Percentiles rank a stretch among this genome's conserved stretches.
Evolutionary conservation across 2,888 invertebrate species (phyloP).

Genomic region (Sinopyrophorus schimmeli): DNA sequence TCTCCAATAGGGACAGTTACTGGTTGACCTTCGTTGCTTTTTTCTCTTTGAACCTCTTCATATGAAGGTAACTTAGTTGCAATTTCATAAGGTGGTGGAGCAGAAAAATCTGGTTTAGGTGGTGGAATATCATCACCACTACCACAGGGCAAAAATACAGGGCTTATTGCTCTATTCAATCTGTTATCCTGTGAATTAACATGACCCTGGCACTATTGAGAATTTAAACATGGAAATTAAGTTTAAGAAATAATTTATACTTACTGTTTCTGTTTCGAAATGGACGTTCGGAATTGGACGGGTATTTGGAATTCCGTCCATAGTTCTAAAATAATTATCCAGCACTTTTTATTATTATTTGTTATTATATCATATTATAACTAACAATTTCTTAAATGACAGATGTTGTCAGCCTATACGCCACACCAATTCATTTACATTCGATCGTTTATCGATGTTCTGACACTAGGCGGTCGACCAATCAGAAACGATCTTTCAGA

Average conservation of each 20-base stretch:
- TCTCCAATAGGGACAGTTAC: slow-evolving; percentile 41
- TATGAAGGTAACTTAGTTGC: slow-evolving; percentile 83
- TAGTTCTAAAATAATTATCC: slow-evolving; percentile 3
- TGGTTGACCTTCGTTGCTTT: slow-evolving; percentile 69
- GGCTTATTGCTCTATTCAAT: slow-evolving; percentile 14
- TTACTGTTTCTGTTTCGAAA: slow-evolving; percentile 23
- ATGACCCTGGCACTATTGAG: background rate
- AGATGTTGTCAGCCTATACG: slow-evolving; percentile 5
- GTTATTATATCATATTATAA: background rate
- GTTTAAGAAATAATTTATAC: too few relatives aligned
- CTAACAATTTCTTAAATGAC: slow-evolving; percentile 8
- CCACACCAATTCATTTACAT: slow-evolving; percentile 8
- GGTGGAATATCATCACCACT: slow-evolving; percentile 71
- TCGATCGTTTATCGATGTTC: background rate
- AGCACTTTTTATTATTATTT: too few relatives aligned
- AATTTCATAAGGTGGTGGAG: slow-evolving; percentile 87
- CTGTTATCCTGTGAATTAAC: slow-evolving; percentile 5
- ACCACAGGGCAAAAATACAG: slow-evolving; percentile 41
- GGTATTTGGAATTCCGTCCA: slow-evolving; percentile 19
- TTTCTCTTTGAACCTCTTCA: slow-evolving; percentile 89
- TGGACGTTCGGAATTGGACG: slow-evolving; percentile 17
- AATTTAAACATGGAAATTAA: too few relatives aligned
- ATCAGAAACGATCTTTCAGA: too few relatives aligned
- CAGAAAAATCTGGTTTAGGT: slow-evolving; percentile 81
- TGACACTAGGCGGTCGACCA: background rate